Base-by-base conservation (phyloP, 1,140 invertebrate species). In the Eupristina koningsbergeri region DNA sequence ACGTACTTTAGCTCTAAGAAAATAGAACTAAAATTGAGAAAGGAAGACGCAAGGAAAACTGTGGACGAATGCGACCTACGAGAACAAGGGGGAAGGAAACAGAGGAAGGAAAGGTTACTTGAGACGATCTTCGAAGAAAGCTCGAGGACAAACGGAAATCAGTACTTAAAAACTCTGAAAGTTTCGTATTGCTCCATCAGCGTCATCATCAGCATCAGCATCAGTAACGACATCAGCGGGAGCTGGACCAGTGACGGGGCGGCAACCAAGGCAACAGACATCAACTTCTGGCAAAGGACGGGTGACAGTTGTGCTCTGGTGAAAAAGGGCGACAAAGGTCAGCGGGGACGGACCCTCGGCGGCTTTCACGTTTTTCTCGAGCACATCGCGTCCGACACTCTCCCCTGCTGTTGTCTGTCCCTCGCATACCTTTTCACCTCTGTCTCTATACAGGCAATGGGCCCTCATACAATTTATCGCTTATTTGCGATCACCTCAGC, bases 91-190 rank as follows among this genome's bases (percentile, higher is more conserved):
- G 58, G 47, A 63, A 61, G n/a, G n/a, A n/a, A n/a, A n/a, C n/a
- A n/a, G 36, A 71, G 22, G 67, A 69, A 41, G 64, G n/a, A n/a
- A 77, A 67, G 78, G 58, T 63, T 74, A 74, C 26, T 50, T 45
- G 75, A 83, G 74, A 77, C 58, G 74, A 83, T 83, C 74, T 78
- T 74, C 63, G 81, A 83, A 84, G 82, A 84, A 84, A 84, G 82
- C 82, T 84, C 81, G 81, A 84, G 82, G 82, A 84, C 82, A 78
- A 80, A 53, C 82, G 82, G 82, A 84, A 84, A 84, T 84, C 69
- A 76, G 61, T 80, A 73, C 82, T 84, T 84, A 79, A 31, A 69
- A n/a, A 41, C 61, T 34, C 61, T 58, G 50, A 78, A 78, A 79
- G 77, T 80, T 39, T 84, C 82, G 53, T 45, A 19, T 84, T 79